Conservation (phyloP, 2,113 vertebrate species). For the Orientallactaga bullata region DNA sequence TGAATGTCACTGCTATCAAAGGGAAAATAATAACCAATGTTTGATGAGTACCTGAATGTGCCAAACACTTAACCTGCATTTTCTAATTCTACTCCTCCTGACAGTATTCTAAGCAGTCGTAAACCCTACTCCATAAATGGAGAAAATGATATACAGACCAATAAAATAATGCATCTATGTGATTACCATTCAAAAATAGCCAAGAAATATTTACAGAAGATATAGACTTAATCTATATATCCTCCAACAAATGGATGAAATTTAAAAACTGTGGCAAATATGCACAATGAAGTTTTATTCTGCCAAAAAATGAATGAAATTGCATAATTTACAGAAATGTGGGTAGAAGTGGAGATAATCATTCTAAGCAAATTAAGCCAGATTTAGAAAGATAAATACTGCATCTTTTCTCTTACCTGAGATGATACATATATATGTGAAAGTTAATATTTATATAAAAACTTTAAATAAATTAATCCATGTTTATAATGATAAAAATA, state of each 20-base stretch:
- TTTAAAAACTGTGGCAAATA: too few species aligned
- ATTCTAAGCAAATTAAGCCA: neutral
- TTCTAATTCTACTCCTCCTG: neutral
- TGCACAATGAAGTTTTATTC: neutral
- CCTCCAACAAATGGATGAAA: too few species aligned
- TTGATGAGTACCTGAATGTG: neutral
- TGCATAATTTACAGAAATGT: neutral
- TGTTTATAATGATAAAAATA: too few species aligned
- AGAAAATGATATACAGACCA: neutral
- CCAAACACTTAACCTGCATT: constrained; percentile 29
- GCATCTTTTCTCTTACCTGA: neutral
- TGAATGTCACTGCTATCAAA: neutral
- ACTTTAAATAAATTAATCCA: neutral
- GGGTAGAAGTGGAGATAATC: neutral
- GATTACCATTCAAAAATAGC: constrained; percentile 54
- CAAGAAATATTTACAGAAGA: neutral
- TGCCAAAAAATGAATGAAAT: too few species aligned
- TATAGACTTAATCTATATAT: neutral
- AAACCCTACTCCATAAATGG: constrained; percentile 14
- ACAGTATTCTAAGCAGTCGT: constrained; percentile 57
- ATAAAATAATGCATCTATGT: constrained; percentile 31
- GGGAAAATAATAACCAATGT: neutral
- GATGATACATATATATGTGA: too few species aligned
- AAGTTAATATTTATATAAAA: neutral
- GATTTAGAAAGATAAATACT: neutral